phyloP scores from a whole-genome alignment of 92 coral and sea anemone genomes.

The Anthopleura xanthogrammica region DNA sequence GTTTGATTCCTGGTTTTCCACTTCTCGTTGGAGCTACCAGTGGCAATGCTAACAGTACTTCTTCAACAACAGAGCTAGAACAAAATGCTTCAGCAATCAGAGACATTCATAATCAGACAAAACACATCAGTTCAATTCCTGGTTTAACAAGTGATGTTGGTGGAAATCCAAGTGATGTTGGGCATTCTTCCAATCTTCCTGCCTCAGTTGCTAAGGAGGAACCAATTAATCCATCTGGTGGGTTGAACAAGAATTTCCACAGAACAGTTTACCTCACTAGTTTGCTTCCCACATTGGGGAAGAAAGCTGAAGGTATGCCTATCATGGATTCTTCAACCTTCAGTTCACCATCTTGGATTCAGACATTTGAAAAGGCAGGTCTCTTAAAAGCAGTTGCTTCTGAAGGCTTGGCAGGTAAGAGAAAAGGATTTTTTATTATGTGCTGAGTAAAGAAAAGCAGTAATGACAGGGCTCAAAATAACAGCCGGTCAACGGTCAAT shows the following conservation, averaged over 20 bases:
- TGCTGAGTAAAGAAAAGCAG: no score
- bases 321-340: not conserved
- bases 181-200: not conserved
- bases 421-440: no score
- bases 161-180: not conserved
- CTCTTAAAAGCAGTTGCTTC: slow-evolving; percentile 19
- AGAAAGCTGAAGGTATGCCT: slow-evolving; percentile 3
- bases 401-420: slow-evolving; percentile 18
- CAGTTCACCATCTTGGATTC: slow-evolving; percentile 12
- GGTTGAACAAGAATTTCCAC: not conserved
- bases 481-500: no score
- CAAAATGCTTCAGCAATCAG: not conserved
- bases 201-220: not conserved
- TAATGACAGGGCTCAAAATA: no score
- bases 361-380: slow-evolving; percentile 15
- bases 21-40: not conserved
- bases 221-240: not conserved
- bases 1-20: not conserved
- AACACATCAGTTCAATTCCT: not conserved
- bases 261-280: not conserved
- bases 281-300: slow-evolving; percentile 13
- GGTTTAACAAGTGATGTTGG: not conserved
- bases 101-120: not conserved
- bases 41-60: slow-evolving; percentile 5
- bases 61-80: not conserved